These are phyloP conservation scores for Tinea pellionella DNA, from an alignment of 2,888 invertebrate species.

Conservation along the genomic window DNA sequence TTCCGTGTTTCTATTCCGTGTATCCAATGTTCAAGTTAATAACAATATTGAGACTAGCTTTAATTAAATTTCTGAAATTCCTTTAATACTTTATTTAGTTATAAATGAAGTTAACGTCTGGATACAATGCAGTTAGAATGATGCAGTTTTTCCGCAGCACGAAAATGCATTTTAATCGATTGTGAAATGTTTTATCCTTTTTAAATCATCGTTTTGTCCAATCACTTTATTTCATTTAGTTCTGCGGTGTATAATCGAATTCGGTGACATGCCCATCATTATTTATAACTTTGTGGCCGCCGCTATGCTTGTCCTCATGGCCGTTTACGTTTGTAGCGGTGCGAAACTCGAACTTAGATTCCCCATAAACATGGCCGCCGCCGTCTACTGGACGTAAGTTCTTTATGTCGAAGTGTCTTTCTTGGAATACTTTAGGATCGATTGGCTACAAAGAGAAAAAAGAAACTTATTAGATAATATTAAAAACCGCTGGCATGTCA, in stretches of 20 bases:
- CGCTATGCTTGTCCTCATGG: constrained; percentile 64
- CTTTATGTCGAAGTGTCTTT: constrained; percentile 22
- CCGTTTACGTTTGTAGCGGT: constrained; percentile 71
- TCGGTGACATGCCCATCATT: constrained; percentile 77
- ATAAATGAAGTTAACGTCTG: no score
- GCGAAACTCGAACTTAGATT: constrained; percentile 74
- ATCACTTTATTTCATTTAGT: not conserved
- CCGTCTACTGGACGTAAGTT: constrained; percentile 31
- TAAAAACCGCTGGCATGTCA: not conserved
- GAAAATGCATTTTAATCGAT: no score
- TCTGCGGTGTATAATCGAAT: constrained; percentile 42
- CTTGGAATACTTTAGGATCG: not conserved
- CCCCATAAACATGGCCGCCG: constrained; percentile 56
- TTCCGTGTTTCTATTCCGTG: no score
- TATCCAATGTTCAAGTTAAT: no score
- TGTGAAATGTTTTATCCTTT: no score
- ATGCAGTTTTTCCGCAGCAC: no score
- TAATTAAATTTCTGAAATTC: no score
- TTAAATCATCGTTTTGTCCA: no score
- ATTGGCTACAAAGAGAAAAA: constrained; percentile 22
- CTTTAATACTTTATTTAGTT: no score
- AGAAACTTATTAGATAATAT: not conserved
- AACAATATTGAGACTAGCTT: no score
- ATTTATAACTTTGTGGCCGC: constrained; percentile 75
- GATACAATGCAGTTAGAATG: no score